These are phyloP conservation scores for Smutsia gigantea DNA, from an alignment of 2,797 vertebrate species.

Conservation along the genomic window DNA sequence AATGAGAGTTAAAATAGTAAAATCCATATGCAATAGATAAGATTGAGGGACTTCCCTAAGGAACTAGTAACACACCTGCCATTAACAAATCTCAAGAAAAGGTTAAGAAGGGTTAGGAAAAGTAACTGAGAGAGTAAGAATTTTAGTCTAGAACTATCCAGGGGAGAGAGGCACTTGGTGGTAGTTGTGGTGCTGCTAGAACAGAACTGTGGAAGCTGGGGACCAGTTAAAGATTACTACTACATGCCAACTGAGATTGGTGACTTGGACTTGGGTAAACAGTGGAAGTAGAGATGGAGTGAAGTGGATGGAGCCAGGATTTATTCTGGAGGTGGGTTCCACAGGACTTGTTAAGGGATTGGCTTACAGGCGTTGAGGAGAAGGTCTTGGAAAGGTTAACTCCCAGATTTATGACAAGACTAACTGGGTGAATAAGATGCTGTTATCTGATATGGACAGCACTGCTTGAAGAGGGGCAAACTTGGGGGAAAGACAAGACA, in stretches of 20 bases:
- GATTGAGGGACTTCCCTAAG: neutral
- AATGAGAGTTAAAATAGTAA: neutral
- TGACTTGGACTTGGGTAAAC: neutral
- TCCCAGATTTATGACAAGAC: neutral
- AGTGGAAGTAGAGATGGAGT: neutral
- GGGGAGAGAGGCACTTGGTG: neutral
- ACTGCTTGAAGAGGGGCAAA: neutral
- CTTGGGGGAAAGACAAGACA: neutral
- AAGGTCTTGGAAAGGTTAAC: neutral
- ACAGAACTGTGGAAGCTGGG: neutral
- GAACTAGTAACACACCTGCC: neutral
- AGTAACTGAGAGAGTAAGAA: neutral
- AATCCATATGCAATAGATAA: neutral
- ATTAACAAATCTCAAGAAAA: neutral
- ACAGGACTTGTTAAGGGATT: neutral
- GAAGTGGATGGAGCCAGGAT: neutral
- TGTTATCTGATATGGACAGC: neutral
- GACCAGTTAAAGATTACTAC: neutral
- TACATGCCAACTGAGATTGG: neutral
- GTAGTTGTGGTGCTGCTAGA: neutral
- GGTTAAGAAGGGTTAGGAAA: neutral
- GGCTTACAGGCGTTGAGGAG: neutral
- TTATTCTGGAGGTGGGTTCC: neutral
- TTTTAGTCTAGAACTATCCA: neutral
- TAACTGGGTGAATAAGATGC: neutral